Evolutionary conservation across 2,113 vertebrate genomes (phyloP).

Genomic region (Rhinogobius similis): DNA sequence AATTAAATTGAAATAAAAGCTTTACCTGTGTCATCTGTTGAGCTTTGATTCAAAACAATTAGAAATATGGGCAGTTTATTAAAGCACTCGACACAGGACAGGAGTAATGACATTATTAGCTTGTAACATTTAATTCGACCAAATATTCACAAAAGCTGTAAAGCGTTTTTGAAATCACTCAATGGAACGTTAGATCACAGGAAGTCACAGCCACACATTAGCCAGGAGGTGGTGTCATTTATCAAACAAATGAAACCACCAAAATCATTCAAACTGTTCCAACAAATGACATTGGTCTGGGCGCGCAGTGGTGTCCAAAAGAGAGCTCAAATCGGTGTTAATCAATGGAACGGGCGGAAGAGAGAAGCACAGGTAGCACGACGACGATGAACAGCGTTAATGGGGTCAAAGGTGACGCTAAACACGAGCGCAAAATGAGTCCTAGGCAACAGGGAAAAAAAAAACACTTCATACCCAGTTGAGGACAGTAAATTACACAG

Average conservation of each 20-base stretch:
- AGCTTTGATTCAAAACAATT: neutral
- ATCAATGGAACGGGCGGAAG: neutral
- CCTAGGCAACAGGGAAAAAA: neutral
- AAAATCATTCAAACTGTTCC: neutral
- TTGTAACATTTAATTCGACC: neutral
- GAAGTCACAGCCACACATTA: neutral
- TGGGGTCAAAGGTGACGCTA: neutral
- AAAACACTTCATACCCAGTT: neutral
- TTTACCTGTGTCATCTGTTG: neutral
- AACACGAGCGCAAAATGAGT: neutral
- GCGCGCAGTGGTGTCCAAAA: neutral
- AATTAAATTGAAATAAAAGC: neutral
- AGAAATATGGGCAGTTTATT: neutral
- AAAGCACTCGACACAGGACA: neutral
- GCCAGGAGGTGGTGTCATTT: neutral
- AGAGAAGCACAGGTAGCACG: neutral
- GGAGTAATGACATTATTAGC: neutral
- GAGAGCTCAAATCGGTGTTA: neutral
- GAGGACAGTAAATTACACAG: slow-evolving; percentile 1
- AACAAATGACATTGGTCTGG: neutral
- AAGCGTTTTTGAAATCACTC: neutral
- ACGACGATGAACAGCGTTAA: neutral
- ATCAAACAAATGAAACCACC: neutral
- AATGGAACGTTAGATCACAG: neutral
- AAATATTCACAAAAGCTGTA: neutral